These are phyloP conservation scores for Eunapius fragilis DNA, from an alignment of 37 sponge, comb jelly and placozoan species.

Conservation along the genomic window DNA sequence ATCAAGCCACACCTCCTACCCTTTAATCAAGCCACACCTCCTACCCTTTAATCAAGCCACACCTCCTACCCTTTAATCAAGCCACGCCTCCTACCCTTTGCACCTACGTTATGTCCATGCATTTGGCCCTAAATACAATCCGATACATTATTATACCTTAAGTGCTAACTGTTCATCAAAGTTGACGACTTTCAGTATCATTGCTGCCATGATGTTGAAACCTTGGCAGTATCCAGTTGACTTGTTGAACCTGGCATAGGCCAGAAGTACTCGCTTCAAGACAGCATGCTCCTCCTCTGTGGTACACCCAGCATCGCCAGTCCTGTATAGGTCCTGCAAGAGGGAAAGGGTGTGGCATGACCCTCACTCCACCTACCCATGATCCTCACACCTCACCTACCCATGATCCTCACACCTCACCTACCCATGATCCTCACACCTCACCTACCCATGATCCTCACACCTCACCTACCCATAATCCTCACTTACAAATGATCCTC, in stretches of 20 bases:
- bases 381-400: neutral
- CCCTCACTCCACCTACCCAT: neutral
- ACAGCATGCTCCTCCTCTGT: constrained; percentile 63
- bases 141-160: constrained; percentile 39
- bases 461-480: too few relatives aligned
- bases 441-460: too few relatives aligned
- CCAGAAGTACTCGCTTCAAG: constrained; percentile 80
- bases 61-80: too few relatives aligned
- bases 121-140: too few relatives aligned
- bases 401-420: neutral
- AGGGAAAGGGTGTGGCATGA: neutral
- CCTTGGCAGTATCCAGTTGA: constrained; percentile 90
- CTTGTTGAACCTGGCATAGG: constrained; percentile 88
- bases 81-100: too few relatives aligned
- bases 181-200: constrained; percentile 82
- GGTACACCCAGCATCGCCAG: constrained; percentile 67
- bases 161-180: constrained; percentile 73
- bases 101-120: too few relatives aligned
- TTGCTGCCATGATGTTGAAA: constrained; percentile 86
- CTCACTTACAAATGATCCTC: too few relatives aligned
- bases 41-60: too few relatives aligned
- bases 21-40: too few relatives aligned
- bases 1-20: too few relatives aligned
- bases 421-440: too few relatives aligned
- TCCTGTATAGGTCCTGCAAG: constrained; percentile 2